Base-by-base conservation (phyloP, 2,113 vertebrate genomes). In the Alethe castanea region DNA sequence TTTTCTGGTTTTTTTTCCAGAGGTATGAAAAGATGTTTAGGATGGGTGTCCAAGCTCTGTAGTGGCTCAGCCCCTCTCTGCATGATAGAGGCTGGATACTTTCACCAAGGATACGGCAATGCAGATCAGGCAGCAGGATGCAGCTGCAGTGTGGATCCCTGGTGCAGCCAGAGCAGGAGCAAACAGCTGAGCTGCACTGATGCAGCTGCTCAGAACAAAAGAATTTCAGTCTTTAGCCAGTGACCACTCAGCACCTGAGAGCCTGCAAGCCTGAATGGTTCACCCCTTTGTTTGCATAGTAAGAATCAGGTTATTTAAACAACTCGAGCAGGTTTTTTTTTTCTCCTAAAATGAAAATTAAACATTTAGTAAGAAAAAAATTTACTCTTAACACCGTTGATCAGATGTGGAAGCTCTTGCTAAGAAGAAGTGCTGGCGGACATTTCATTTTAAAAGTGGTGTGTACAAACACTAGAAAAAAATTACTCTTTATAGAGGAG, bases 81-180 rank as follows among this genome's bases (percentile, higher is more conserved):
- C 86, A 4, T 5, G 54, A 3, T 0, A 28, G 5, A 10, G 4
- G 22, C 64, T 77, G 93, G 33, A 0, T 44, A 1, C 66, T 62
- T 73, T 54, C 0, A 1, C 67, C 52, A 77, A 28, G 50, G 70
- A 38, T 36, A 18, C 45, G 16, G 91, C 93, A 92, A 35, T 95
- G 93, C 81, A 87, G 93, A 61, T 80, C 40, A 97, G 89, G 93
- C 95, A 86, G 77, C 25, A 24, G 94, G 89, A 87, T 87, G 52
- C 77, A 87, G 23, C 86, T 92, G 91, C 93, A 85, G 62, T 14
- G 26, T 18, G 66, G 26, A 25, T 88, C 74, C 73, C 81, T 54
- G 73, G 28, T 56, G 70, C 88, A 90, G 85, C 19, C 78, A 23
- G 15, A 36, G 12, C 48, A 85, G 84, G 33, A 57, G 19, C 19